Evolutionary conservation across 2,888 invertebrate species (phyloP), one percentile per base, ranked within the genome.

Genomic region (Diachrysia chrysitis): DNA sequence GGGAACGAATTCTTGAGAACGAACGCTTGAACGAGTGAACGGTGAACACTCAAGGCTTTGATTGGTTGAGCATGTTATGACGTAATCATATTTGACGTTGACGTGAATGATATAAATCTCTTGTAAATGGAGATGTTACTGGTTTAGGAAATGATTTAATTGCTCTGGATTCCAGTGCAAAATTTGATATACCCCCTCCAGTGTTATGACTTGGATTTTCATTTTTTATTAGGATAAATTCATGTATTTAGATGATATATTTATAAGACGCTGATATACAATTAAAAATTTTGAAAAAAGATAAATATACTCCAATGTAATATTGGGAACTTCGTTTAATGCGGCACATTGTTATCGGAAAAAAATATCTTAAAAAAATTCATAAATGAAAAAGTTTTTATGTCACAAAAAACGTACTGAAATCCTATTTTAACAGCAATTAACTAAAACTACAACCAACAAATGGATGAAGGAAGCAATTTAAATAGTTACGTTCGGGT

Each of bases 401-500:
- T n/a, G n/a, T n/a, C n/a, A n/a, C n/a, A n/a, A n/a, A n/a, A n/a
- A n/a, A n/a, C n/a, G n/a, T n/a, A 6, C 3, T 42, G 25, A 21
- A 25, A 23, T 19, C 0, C 35, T 37, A 53, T 21, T 23, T n/a
- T 51, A 57, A 58, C 16, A 55, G 46, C 57, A 69, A 59, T 69
- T 73, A 51, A 54, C 69, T 42, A 29, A 51, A 51, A 55, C 42
- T 56, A 58, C 37, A 6, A 32, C 16, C 0, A 12, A 42, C 51
- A 25, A 42, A 56, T 73, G 53, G 42, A 62, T 59, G 61, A 74
- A 81, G 81, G 75, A 81, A 84, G 80, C 83, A 89, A 89, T 90
- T 88, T 84, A 89, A 89, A 88, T 89, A 89, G 88, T 89, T 86
- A 82, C 67, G 76, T 76, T 73, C 58, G 77, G 67, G 76, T 84